Conservation (phyloP, 2,113 vertebrate species). For the Dendrocopos noguchii region DNA sequence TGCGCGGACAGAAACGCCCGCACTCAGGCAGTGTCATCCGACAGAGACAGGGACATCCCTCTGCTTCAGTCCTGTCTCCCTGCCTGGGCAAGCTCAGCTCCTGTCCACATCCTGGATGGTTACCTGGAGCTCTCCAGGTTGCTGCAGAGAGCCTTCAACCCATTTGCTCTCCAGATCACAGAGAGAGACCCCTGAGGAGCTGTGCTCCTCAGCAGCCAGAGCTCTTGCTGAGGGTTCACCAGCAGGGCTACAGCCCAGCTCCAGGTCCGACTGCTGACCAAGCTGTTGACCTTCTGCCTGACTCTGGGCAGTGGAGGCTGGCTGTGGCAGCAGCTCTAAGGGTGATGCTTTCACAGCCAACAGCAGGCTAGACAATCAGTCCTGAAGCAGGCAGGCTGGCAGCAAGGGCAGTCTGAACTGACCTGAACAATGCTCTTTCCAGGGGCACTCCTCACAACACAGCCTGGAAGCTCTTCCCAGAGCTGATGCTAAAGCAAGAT, state of each 20-base stretch:
- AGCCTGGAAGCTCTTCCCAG: not conserved
- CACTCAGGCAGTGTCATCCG: not conserved
- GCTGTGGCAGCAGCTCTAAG: not conserved
- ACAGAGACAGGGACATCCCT: rapidly evolving
- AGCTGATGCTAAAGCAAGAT: rapidly evolving
- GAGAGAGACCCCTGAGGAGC: not conserved
- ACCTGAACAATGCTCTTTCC: not conserved
- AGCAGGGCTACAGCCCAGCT: not conserved
- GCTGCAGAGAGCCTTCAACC: not conserved
- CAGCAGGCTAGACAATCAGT: not conserved
- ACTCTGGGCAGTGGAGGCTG: not conserved
- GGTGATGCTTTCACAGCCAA: not conserved
- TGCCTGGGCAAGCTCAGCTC: not conserved
- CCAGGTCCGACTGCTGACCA: not conserved
- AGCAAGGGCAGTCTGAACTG: not conserved
- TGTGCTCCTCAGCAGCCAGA: not conserved
- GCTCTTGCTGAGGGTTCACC: not conserved
- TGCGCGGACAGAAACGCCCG: rapidly evolving
- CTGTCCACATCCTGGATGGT: rapidly evolving
- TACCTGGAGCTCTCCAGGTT: not conserved
- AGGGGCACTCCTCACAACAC: not conserved
- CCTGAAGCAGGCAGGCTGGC: not conserved
- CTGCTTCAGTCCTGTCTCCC: not conserved
- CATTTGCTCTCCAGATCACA: not conserved
- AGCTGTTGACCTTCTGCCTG: not conserved